Evolutionary conservation across 2,113 vertebrate genomes (phyloP), one percentile per base, ranked within the genome.

Genomic region (Craseonycteris thonglongyai): DNA sequence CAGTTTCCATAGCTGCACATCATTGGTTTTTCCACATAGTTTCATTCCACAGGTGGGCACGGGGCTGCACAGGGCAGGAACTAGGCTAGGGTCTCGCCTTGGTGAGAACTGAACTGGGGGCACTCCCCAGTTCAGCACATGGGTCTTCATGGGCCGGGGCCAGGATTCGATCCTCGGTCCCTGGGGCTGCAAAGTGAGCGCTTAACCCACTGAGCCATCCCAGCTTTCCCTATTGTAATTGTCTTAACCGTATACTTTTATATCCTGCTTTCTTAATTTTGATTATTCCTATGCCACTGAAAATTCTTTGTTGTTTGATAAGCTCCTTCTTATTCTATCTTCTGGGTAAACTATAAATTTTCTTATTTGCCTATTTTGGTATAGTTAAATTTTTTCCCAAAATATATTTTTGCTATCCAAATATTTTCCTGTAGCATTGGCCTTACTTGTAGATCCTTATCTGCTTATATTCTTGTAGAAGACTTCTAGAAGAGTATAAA

Each of bases 171-270:
- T n/a, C n/a, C n/a, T n/a, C n/a, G n/a, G n/a, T n/a, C n/a, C n/a
- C n/a, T n/a, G n/a, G n/a, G n/a, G n/a, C n/a, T n/a, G n/a, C n/a
- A n/a, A n/a, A n/a, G n/a, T n/a, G n/a, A n/a, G n/a, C n/a, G n/a
- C n/a, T n/a, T n/a, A n/a, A n/a, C n/a, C n/a, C n/a, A n/a, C n/a
- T n/a, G n/a, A n/a, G n/a, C n/a, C n/a, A n/a, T n/a, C n/a, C n/a
- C n/a, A n/a, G n/a, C n/a, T n/a, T n/a, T n/a, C n/a, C n/a, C n/a
- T 88, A 88, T 82, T 40, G 61, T 74, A 84, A 88, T 61, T 85
- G 65, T 92, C 59, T 92, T 72, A 56, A 82, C 30, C 69, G 30
- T 61, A 76, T 81, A 63, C 35, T 68, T 94, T 93, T 74, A 90
- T 54, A 86, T 59, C 47, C 56, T 63, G 18, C 66, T 69, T 86